Base-by-base conservation (phyloP, 2,797 vertebrate species). In the Bradypus variegatus region DNA sequence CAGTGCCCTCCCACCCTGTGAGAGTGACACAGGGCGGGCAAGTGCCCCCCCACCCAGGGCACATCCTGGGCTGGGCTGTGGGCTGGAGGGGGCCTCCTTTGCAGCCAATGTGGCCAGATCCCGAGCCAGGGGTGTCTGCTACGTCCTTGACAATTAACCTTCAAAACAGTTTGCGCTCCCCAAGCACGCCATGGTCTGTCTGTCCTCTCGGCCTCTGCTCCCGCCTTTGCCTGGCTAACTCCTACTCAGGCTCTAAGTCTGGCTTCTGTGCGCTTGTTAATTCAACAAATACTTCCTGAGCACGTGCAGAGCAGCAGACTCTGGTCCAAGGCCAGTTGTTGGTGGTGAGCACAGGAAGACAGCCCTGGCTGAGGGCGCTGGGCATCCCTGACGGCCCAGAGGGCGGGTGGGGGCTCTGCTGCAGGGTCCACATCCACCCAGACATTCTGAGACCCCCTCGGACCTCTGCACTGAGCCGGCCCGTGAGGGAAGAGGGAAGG, bases 1-100 rank as follows among this genome's bases (percentile, higher is more conserved):
- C 16, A 5, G 38, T 31, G 18, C 50, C 72, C 48, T 2, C 1
- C 4, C 14, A 11, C 16, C 25, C 9, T 8, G 5, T 1, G 33
- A 73, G 58, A n/a, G 18, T 19, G 7, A 73, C 70, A 62, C 76
- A 87, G 76, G 38, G 31, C 6, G 55, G 23, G 18, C 12, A 4
- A 55, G 50, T 58, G 58, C 58, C 58, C 15, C 50, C 50, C 55
- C 58, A 6, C 58, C 58, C 58, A 31, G 13, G 31, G 25, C 55
- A 5, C 27, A 2, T 15, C 12, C 6, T 11, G 7, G 58, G 60
- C 29, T 41, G 15, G 31, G 3, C 9, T 11, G 58, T 38, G 6
- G 45, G 6, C 0, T 18, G 62, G 16, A 31, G 53, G 36, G 21
- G 73, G 38, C 33, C 50, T 27, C 21, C 3, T 18, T 58, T 21